These are phyloP conservation scores for Nomada hirtipes DNA, from an alignment of 2,888 invertebrate species.

Conservation along the genomic window DNA sequence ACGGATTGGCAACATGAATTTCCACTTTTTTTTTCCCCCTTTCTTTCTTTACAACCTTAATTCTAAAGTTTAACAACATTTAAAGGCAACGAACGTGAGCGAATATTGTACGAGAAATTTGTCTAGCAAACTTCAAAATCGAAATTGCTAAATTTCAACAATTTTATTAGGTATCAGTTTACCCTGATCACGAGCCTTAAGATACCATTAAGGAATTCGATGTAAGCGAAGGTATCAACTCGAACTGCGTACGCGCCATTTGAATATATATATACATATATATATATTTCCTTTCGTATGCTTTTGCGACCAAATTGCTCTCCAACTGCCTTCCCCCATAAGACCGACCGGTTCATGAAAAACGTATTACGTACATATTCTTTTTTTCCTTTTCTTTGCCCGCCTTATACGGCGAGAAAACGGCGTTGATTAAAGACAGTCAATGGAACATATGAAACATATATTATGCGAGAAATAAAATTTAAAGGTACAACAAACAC, in stretches of 20 bases:
- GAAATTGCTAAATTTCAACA: constrained; percentile 59
- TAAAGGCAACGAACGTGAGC: constrained; percentile 74
- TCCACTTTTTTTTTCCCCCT: constrained; percentile 50
- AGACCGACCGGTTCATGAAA: background rate
- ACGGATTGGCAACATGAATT: constrained; percentile 72
- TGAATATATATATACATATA: background rate
- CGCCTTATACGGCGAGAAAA: background rate
- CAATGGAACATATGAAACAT: constrained; percentile 29
- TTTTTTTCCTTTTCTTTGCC: background rate
- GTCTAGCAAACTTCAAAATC: constrained; percentile 62
- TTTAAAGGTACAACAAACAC: constrained; percentile 40
- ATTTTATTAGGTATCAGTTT: constrained; percentile 65
- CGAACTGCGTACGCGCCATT: constrained; percentile 36
- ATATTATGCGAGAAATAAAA: constrained; percentile 54
- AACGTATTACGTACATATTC: background rate
- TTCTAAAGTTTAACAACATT: constrained; percentile 70
- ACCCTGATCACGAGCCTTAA: constrained; percentile 73
- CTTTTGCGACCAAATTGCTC: background rate
- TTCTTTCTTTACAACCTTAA: constrained; percentile 67
- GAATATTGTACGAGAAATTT: constrained; percentile 66
- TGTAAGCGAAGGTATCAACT: constrained; percentile 35
- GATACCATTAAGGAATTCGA: constrained; percentile 63
- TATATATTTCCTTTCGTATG: background rate
- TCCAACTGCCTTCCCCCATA: constrained; percentile 43
- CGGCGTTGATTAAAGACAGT: constrained; percentile 4